Percentiles rank a stretch among this genome's conserved stretches.
phyloP scores from a whole-genome alignment of 2,888 invertebrate species.

The Oscheius sp. region DNA sequence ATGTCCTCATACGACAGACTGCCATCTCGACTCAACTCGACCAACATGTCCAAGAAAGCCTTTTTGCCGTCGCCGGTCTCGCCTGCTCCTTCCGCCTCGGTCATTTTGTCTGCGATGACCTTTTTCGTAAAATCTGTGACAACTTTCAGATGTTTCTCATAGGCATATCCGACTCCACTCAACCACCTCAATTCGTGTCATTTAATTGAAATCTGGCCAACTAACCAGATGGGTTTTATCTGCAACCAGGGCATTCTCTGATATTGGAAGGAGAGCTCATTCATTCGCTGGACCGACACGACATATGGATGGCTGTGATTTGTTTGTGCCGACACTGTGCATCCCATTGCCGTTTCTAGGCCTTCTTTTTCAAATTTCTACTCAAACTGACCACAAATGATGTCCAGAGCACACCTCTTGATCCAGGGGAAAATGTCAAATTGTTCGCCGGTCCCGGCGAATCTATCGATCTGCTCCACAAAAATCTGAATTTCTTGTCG shows the following conservation, averaged over 20 bases:
- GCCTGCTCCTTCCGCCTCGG: slow-evolving; percentile 11
- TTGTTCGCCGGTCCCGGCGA: slow-evolving; percentile 55
- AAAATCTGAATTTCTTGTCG: slow-evolving; percentile 40
- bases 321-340: slow-evolving; percentile 36
- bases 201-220: slow-evolving; percentile 78
- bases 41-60: slow-evolving; percentile 76
- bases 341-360: slow-evolving; percentile 41
- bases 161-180: slow-evolving; percentile 74
- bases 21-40: slow-evolving; percentile 60
- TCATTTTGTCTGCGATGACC: slow-evolving; percentile 49
- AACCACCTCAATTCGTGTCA: slow-evolving; percentile 77
- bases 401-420: slow-evolving; percentile 77
- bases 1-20: slow-evolving; percentile 74
- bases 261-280: slow-evolving; percentile 54
- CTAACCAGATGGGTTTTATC: slow-evolving; percentile 77
- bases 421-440: slow-evolving; percentile 76
- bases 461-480: slow-evolving; percentile 51
- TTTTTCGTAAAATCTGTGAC: slow-evolving; percentile 66
- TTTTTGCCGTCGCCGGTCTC: slow-evolving; percentile 19
- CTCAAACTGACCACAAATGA: slow-evolving; percentile 63
- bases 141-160: slow-evolving; percentile 53
- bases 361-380: neutral
- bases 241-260: slow-evolving; percentile 78
- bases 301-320: slow-evolving; percentile 37
- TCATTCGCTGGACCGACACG: slow-evolving; percentile 31